Percentiles rank a stretch among this genome's conserved stretches.
Evolutionary conservation across 2,797 vertebrate genomes (phyloP).

Genomic region (Momotus momota): DNA sequence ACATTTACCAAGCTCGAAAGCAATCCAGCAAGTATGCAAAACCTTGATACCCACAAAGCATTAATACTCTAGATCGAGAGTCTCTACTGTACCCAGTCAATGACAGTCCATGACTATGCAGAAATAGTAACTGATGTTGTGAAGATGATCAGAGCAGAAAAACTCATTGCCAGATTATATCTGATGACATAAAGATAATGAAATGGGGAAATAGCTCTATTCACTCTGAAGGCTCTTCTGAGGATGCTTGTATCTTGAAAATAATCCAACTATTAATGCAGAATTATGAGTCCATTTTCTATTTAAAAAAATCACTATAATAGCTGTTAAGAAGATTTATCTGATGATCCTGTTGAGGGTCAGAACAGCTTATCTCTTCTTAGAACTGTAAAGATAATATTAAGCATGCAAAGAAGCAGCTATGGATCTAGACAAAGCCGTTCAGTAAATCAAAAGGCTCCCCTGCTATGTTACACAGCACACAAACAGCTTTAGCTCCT

Average conservation of each 20-base stretch:
- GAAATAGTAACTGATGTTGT: not conserved
- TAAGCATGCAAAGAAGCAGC: conserved; percentile 56
- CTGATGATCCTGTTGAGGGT: conserved; percentile 68
- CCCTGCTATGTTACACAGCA: conserved; percentile 21
- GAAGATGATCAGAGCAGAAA: not conserved
- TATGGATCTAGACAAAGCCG: conserved; percentile 44
- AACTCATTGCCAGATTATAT: not conserved
- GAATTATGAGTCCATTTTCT: conserved; percentile 32
- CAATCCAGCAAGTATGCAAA: not conserved
- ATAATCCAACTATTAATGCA: conserved; percentile 49
- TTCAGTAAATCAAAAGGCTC: conserved; percentile 57
- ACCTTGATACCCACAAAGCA: not conserved
- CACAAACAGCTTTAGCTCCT: conserved; percentile 38
- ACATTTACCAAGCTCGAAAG: not conserved
- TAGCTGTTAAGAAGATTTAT: conserved; percentile 71
- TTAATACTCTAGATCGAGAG: not conserved
- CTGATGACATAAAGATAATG: not conserved
- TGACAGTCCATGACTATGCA: not conserved
- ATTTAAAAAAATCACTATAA: conserved; percentile 54
- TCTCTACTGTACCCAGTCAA: not conserved
- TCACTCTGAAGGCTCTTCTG: not conserved
- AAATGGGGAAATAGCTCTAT: not conserved
- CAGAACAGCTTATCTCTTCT: conserved; percentile 69
- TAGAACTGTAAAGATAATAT: conserved; percentile 67
- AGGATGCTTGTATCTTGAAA: conserved; percentile 34